Evolutionary conservation across 2,888 invertebrate species (phyloP), one percentile per base, ranked within the genome.

Genomic region (Acleris holmiana): DNA sequence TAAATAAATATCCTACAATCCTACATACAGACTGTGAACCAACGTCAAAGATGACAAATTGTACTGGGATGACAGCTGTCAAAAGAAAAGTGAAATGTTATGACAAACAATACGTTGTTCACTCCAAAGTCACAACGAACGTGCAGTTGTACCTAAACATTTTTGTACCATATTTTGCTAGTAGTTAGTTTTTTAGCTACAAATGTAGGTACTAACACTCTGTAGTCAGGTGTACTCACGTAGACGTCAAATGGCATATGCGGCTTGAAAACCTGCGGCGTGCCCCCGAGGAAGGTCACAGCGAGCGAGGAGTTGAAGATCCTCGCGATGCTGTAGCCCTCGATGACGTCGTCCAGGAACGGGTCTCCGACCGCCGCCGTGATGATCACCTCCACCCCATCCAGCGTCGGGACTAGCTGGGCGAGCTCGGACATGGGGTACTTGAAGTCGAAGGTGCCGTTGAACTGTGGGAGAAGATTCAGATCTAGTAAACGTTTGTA

Each of bases 211-310:
- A 10, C 13, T n/a, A 15, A 17, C 5, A 4, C 6, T n/a, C n/a
- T 17, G n/a, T n/a, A 7, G n/a, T n/a, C 17, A 10, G 10, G 18
- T 0, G 0, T 2, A 80, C 95, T 94, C 86, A 97, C 96, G 84
- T 97, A 97, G 54, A 95, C 94, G 68, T 95, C 96, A 76, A 98
- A 96, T 0, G 98, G 97, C 97, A 99, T 98, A 8, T 97, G 94
- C 0, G 99, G 99, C 84, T 99, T 99, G 89, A 99, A 99, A 17
- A 99, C 96, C 86, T 99, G 98, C 7, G 99, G 97, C 0, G 96
- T 94, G 40, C 97, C 98, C 0, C 99, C 99, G 2, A 99, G 93
- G 86, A 99, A 98, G 44, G 95, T 94, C 1, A 99, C 94, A 60
- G 95, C 94, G 7, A 98, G 93, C 7, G 96, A 96, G 0, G 98